Conservation (phyloP, 2,113 vertebrate species). For the Tinamus guttatus region DNA sequence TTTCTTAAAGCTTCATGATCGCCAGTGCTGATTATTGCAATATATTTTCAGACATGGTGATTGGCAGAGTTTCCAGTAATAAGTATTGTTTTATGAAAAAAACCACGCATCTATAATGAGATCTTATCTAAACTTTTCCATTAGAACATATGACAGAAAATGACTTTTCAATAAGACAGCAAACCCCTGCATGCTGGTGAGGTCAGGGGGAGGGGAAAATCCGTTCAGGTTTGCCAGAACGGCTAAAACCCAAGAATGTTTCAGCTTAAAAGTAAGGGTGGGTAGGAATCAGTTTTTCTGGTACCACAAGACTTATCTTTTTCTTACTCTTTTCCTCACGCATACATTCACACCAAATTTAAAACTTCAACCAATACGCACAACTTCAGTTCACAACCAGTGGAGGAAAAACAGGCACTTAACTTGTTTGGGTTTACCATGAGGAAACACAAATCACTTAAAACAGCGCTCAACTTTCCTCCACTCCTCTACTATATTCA, state of each 20-base stretch:
- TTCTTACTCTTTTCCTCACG: background rate
- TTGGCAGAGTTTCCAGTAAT: slow-evolving; percentile 25
- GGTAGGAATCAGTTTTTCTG: slow-evolving; percentile 24
- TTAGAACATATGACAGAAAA: slow-evolving; percentile 58
- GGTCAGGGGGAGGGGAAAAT: slow-evolving; percentile 52
- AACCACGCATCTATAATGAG: background rate
- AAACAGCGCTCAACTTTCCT: background rate
- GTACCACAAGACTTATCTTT: slow-evolving; percentile 12
- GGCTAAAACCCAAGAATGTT: slow-evolving; percentile 52
- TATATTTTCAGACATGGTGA: slow-evolving; percentile 28
- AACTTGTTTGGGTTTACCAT: background rate
- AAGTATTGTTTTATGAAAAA: background rate
- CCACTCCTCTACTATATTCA: background rate
- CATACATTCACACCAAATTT: background rate
- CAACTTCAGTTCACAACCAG: too few species aligned
- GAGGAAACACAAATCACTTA: background rate
- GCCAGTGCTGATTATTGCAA: background rate
- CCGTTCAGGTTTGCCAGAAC: slow-evolving; percentile 52
- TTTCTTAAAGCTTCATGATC: background rate
- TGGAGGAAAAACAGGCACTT: background rate
- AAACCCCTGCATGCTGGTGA: slow-evolving; percentile 9
- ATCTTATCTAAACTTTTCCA: slow-evolving; percentile 58
- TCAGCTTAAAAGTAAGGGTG: slow-evolving; percentile 30
- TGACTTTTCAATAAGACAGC: slow-evolving; percentile 65
- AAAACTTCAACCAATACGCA: background rate